These are phyloP conservation scores for Monarcha castaneiventris DNA, from an alignment of 2,113 vertebrate genomes.

Conservation along the genomic window DNA sequence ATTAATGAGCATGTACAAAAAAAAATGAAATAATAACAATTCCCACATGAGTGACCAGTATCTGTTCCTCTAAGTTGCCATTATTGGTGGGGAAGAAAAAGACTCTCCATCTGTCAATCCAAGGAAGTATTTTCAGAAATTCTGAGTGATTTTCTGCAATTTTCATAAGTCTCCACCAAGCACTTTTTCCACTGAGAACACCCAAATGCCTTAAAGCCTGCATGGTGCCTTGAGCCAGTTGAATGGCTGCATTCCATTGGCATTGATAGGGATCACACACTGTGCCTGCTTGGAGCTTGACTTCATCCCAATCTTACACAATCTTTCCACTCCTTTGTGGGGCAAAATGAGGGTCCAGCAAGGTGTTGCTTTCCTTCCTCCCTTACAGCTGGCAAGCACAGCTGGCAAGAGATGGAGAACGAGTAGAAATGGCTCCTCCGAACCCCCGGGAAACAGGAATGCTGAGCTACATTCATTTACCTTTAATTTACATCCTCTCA, in stretches of 20 bases:
- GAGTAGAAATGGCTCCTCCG: background rate
- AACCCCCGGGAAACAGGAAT: background rate
- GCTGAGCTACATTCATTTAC: background rate
- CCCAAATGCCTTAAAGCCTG: background rate
- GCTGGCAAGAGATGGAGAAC: background rate
- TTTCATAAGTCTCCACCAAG: background rate
- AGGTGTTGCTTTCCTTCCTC: background rate
- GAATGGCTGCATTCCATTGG: background rate
- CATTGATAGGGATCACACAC: no score
- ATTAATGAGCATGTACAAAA: background rate
- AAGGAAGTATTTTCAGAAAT: background rate
- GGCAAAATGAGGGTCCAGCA: background rate
- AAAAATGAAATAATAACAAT: background rate
- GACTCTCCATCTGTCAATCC: background rate
- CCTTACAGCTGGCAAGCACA: background rate
- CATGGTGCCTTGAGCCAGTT: background rate
- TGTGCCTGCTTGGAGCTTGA: background rate
- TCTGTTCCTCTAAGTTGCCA: background rate
- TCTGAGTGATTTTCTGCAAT: background rate
- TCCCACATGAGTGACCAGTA: background rate
- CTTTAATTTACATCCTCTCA: background rate
- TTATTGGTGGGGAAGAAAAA: background rate
- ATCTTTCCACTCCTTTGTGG: accelerated
- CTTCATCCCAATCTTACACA: background rate
- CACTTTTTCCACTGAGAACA: background rate